Base-by-base conservation (phyloP, 2,888 invertebrate genomes). In the Drosophila pseudotalamancana region DNA sequence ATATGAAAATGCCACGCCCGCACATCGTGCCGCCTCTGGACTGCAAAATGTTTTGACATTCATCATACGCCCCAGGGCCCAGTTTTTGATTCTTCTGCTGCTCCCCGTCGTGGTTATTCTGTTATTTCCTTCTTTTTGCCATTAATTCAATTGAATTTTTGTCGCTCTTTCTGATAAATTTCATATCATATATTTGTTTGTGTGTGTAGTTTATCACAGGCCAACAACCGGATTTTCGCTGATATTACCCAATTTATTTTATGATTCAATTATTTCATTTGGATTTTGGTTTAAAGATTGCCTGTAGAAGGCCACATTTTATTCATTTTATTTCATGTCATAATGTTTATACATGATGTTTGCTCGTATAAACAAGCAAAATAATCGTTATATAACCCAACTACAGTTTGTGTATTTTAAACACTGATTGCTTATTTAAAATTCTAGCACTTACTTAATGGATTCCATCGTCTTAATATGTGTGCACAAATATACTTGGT, bases 71-170 rank as follows among this genome's bases (percentile, higher is more conserved):
- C 39, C 42, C 54, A 29, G n/a, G n/a, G n/a, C n/a, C n/a, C n/a
- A n/a, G n/a, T n/a, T n/a, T n/a, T n/a, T n/a, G n/a, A 21, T 14
- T 27, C 12, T 40, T 8, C 14, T 21, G 16, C 12, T 19, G 23
- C 4, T 9, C n/a, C n/a, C n/a, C 25, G 2, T 9, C 25, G 21
- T 23, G 32, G 19, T n/a, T 39, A 5, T 14, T 12, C 6, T 56
- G 39, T 19, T 42, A 11, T 18, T 25, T 19, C 3, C 4, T 32
- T 32, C 4, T 18, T 4, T 25, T 37, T 21, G 9, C 59, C 70
- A 73, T 77, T 69, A 77, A 69, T 57, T 55, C 59, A 77, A 77
- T 77, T 69, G 77, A 48, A 77, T 59, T 68, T 63, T 43, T 23
- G 16, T n/a, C 46, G 32, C 31, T 29, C 45, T 56, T 42, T 19